phyloP scores from a whole-genome alignment of 1,140 invertebrate species.

The Drosophila pruinosa region DNA sequence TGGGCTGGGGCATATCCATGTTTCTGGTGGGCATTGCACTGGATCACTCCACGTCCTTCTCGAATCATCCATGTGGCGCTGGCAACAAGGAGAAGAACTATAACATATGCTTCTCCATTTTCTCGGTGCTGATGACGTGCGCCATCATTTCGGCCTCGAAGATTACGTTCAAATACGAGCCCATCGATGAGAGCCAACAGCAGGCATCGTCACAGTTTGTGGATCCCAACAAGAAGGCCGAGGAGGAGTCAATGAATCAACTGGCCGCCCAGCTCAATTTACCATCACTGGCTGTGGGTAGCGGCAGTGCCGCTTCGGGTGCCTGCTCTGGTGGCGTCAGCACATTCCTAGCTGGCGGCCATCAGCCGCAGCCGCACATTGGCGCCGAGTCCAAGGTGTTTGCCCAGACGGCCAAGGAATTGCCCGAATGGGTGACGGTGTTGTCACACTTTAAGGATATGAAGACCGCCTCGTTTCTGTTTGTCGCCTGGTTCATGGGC shows the following conservation, averaged over 20 bases:
- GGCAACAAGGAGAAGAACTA: constrained; percentile 97
- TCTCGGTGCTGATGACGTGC: constrained; percentile 97
- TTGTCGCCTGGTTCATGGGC: constrained; percentile 99
- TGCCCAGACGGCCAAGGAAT: constrained; percentile 94
- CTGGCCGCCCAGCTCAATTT: constrained; percentile 91
- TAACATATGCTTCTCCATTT: constrained; percentile 98
- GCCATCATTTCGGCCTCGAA: constrained; percentile 96
- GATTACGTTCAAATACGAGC: constrained; percentile 91
- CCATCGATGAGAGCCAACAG: constrained; percentile 75
- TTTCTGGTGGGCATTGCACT: constrained; percentile 99
- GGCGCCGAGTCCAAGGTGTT: constrained; percentile 93
- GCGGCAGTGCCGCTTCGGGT: constrained; percentile 67
- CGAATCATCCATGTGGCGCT: constrained; percentile 94
- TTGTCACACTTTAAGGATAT: constrained; percentile 94
- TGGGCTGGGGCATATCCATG: constrained; percentile 99
- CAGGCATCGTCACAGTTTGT: constrained; percentile 55
- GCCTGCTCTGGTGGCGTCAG: constrained; percentile 81
- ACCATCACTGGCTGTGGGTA: constrained; percentile 86
- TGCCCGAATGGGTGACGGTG: constrained; percentile 96
- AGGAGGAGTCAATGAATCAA: constrained; percentile 91
- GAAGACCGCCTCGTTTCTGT: constrained; percentile 96
- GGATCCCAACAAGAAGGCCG: constrained; percentile 83
- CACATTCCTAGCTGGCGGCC: constrained; percentile 74
- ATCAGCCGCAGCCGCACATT: constrained; percentile 84
- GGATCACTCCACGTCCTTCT: constrained; percentile 97